Evolutionary conservation across 2,888 invertebrate species (phyloP), one percentile per base, ranked within the genome.

Genomic region (Cerceris ruficornis): DNA sequence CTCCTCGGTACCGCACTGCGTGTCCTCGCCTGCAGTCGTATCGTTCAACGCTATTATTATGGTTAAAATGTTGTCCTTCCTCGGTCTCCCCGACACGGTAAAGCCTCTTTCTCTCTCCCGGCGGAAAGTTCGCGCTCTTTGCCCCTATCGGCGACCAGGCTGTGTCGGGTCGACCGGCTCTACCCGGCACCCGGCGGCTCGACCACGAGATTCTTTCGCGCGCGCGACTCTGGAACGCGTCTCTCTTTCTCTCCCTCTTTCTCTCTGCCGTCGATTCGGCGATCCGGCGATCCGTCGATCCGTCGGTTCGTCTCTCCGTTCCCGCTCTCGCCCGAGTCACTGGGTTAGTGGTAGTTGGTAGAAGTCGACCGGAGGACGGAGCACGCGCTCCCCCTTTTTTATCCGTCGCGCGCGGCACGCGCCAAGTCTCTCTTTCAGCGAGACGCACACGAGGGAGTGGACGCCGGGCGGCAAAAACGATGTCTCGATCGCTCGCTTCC

Each of bases 21-120:
- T 88, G 86, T 90, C 90, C 88, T 89, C 90, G 86, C 89, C 91
- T 90, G 87, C 80, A 82, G 86, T 88, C 80, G 90, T 89, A 88
- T 86, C 87, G 89, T 90, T 91, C 87, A 91, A 91, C 87, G 87
- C 87, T 89, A 91, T 91, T 90, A 91, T 91, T 91, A 90, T 87
- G 81, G 83, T 87, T 87, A 83, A 78, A 86, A 83, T 75, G 77
- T 65, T 67, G 72, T 77, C 79, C 75, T 80, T 78, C 80, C 74
- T 84, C 82, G 87, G 78, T 81, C 70, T 72, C 70, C 75, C 75
- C 70, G 79, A 71, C 73, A 80, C 83, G 66, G 75, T 81, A 69
- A 77, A 80, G 60, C 59, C 61, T 62, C 55, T 72, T 71, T 71
- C 69, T 74, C 69, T 70, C 77, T 75, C 77, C 70, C 82, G 61